Percentiles rank a stretch among this genome's conserved stretches.
These are phyloP conservation scores for Gryllus bimaculatus DNA, from an alignment of 1,140 invertebrate species.

Conservation along the genomic window DNA sequence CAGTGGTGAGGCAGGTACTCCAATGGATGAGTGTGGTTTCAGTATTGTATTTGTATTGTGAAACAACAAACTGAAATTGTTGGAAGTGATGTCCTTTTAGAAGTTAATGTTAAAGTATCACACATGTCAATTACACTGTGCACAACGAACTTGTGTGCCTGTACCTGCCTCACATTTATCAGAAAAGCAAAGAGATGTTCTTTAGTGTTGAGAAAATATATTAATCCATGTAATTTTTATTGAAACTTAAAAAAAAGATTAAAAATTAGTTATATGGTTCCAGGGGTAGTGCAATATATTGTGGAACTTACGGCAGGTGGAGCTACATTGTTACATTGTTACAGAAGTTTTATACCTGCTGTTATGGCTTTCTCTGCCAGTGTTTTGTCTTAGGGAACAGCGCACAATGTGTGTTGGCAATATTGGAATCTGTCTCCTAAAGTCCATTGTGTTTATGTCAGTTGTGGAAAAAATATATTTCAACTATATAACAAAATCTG, in stretches of 20 bases:
- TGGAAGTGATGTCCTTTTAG: not conserved
- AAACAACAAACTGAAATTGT: not conserved
- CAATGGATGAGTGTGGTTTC: not conserved
- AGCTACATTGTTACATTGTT: not conserved
- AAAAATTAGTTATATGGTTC: not conserved
- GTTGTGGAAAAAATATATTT: not conserved
- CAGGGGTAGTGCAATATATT: not conserved
- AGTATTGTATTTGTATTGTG: not conserved
- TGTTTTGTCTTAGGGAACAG: not conserved
- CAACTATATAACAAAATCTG: not conserved
- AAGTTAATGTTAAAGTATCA: not conserved
- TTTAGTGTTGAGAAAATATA: not conserved
- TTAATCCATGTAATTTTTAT: not conserved
- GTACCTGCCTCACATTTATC: not conserved
- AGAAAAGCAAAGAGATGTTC: not conserved
- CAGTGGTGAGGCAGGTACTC: not conserved
- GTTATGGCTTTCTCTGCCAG: conserved; percentile 3
- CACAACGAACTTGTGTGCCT: not conserved
- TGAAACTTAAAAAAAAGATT: not conserved
- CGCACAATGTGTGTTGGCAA: not conserved
- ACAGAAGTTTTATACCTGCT: not conserved
- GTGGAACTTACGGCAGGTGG: not conserved
- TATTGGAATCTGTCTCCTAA: not conserved
- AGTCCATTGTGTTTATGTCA: not conserved
- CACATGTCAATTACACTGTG: not conserved